Evolutionary conservation across 2,113 vertebrate genomes (phyloP).

Genomic region (Charina bottae): DNA sequence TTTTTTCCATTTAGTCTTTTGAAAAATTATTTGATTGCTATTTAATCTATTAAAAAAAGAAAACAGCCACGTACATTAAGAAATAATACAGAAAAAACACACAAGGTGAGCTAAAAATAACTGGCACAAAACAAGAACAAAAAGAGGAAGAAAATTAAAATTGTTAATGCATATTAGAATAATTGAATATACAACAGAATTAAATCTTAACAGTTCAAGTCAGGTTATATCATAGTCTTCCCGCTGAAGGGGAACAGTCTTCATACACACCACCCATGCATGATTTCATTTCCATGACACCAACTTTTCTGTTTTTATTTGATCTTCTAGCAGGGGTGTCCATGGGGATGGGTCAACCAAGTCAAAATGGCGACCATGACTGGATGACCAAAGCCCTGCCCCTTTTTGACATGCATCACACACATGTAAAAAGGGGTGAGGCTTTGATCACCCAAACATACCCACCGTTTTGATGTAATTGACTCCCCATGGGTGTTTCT

Average conservation of each 20-base stretch:
- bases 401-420: not conserved
- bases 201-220: not conserved
- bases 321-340: slow-evolving; percentile 19
- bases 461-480: not conserved
- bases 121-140: not conserved
- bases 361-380: not conserved
- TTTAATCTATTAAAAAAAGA: not conserved
- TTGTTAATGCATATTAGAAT: not conserved
- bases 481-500: not conserved
- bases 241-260: not conserved
- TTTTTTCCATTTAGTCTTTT: not conserved
- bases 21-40: not conserved
- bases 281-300: slow-evolving; percentile 58
- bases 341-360: not conserved
- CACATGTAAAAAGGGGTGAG: not conserved
- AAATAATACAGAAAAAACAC: not conserved
- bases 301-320: slow-evolving; percentile 52
- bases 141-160: not conserved
- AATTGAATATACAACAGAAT: not conserved
- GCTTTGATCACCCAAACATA: not conserved
- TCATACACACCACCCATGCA: not conserved
- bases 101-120: not conserved
- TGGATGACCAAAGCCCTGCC: not conserved
- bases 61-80: not conserved
- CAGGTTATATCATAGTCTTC: not conserved